A percentile compares a stretch with the other conserved stretches of the same genome.
phyloP scores from a whole-genome alignment of 2,888 invertebrate genomes.

The Panopea generosa region DNA sequence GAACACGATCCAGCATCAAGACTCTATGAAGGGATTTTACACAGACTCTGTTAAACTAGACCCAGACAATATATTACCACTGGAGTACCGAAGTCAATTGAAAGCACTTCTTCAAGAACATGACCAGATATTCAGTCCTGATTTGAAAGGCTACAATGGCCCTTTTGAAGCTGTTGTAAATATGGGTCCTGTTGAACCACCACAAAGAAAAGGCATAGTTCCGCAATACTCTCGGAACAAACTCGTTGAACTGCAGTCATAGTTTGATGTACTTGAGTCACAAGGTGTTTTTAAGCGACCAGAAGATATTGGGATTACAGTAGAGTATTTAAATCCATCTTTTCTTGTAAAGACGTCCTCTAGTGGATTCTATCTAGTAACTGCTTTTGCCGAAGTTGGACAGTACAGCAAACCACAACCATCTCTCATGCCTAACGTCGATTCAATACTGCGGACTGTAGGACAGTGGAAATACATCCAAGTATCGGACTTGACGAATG shows the following conservation, averaged over 20 bases:
- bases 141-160: no score
- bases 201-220: slow-evolving; percentile 65
- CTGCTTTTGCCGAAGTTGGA: slow-evolving; percentile 64
- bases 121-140: no score
- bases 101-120: no score
- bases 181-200: slow-evolving; percentile 63
- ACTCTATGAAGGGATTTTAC: no score
- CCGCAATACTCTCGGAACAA: slow-evolving; percentile 64
- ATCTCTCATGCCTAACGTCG: slow-evolving; percentile 50
- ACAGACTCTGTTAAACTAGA: no score
- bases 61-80: no score
- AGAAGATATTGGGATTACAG: slow-evolving; percentile 50
- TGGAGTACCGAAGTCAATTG: no score
- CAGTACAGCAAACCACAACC: slow-evolving; percentile 67
- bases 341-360: slow-evolving; percentile 64
- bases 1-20: no score
- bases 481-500: slow-evolving; percentile 56
- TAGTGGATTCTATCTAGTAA: slow-evolving; percentile 62
- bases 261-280: slow-evolving; percentile 65
- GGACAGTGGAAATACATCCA: slow-evolving; percentile 66
- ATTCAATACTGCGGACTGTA: slow-evolving; percentile 51
- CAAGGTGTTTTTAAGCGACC: slow-evolving; percentile 60
- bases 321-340: slow-evolving; percentile 69
- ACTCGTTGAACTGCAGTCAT: slow-evolving; percentile 54
- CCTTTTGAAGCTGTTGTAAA: no score